Base-by-base conservation (phyloP, 2,113 vertebrate genomes). In the Catagonus wagneri region DNA sequence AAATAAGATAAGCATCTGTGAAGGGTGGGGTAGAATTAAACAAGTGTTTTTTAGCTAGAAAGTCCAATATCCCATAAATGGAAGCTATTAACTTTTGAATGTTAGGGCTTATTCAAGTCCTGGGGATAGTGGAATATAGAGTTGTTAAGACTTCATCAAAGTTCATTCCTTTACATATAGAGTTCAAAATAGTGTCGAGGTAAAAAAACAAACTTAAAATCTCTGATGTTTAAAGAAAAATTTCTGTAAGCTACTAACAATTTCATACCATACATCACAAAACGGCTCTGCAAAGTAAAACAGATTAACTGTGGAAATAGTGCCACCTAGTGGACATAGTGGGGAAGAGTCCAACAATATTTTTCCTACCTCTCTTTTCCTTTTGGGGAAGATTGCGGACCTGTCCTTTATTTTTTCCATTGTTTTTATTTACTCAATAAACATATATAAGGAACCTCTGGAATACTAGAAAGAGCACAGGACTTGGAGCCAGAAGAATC, bases 281-380 rank as follows among this genome's bases (percentile, higher is more conserved):
- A 8, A 44, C 44, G 44, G 5, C 44, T 44, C 25, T 39, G 39
- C 29, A 72, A 86, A 84, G 39, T 50, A 22, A 66, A 66, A 78
- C 25, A 22, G 20, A 29, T 23, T 36, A 60, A 16, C 9, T 44
- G 65, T 94, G 96, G 32, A 79, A 60, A 83, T 32, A 72, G 52
- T 15, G 81, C 29, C 97, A 71, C 63, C 96, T 96, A 50, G 93
- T 83, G 97, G 93, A 20, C 56, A 96, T 17, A 32, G 4, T 1
- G 0, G 7, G 60, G 14, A 96, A 72, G 29, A 63, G 23, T 4
- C 32, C 79, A 78, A 89, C 1, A n/a, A 54, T 14, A 20, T 68
- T 32, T 39, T 68, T 25, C 23, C 68, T 61, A 87, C 14, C 66
- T 34, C 22, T 78, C 11, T 7, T 34, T 19, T 15, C 10, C 2